Evolutionary conservation across 2,113 vertebrate genomes (phyloP).

Genomic region (Oreochromis niloticus): DNA sequence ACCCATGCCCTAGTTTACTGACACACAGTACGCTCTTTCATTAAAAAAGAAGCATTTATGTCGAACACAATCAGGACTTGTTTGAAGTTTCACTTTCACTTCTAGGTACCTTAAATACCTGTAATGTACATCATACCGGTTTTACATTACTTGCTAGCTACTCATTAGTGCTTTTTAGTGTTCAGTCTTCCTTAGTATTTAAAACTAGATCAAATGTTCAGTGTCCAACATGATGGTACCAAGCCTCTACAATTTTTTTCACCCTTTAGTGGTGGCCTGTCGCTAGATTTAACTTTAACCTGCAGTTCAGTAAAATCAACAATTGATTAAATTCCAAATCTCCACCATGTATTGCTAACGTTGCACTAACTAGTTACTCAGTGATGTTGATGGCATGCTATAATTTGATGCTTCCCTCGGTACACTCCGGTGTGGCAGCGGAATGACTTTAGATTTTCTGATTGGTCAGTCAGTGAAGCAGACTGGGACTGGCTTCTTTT

Average conservation of each 20-base stretch:
- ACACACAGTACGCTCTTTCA: not conserved
- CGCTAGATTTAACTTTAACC: not conserved
- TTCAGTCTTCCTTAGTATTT: not conserved
- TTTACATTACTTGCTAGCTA: not conserved
- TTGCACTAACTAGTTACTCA: not conserved
- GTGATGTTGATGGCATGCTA: not conserved
- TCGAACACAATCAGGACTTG: not conserved
- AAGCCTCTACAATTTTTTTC: not conserved
- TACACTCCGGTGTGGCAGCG: not conserved
- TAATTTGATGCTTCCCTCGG: rapidly evolving
- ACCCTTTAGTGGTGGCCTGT: not conserved
- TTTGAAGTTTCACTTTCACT: not conserved
- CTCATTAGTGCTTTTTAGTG: not conserved
- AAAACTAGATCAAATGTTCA: not conserved
- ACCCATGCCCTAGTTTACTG: not conserved
- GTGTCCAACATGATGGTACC: not conserved
- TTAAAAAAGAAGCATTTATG: not conserved
- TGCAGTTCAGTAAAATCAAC: not conserved
- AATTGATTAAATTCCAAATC: not conserved
- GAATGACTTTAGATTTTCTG: not conserved
- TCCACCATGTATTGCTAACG: not conserved
- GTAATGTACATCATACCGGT: not conserved
- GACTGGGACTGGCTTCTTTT: not conserved
- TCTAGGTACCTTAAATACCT: not conserved
- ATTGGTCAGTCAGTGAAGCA: not conserved